phyloP scores from a whole-genome alignment of 1,140 invertebrate genomes.

The Chironomus tepperi region DNA sequence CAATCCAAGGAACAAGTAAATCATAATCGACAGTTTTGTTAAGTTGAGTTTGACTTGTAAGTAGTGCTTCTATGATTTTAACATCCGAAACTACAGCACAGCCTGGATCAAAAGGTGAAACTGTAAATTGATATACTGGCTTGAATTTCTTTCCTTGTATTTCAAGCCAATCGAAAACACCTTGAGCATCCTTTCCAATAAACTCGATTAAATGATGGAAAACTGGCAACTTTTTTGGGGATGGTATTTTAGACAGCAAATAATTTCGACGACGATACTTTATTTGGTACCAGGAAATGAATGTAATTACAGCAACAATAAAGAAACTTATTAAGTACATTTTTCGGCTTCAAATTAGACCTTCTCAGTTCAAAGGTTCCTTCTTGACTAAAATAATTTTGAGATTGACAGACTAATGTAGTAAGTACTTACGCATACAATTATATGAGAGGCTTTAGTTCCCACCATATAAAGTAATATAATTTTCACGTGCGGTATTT shows the following conservation, averaged over 20 bases:
- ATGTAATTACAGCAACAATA: neutral
- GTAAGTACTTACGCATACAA: too few relatives aligned
- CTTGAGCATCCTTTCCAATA: neutral
- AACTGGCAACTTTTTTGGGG: neutral
- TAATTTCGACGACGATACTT: neutral
- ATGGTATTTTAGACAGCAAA: neutral
- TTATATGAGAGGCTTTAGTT: too few relatives aligned
- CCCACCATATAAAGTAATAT: too few relatives aligned
- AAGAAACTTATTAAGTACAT: neutral
- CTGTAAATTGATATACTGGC: neutral
- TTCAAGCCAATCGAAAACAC: neutral
- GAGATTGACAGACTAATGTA: too few relatives aligned
- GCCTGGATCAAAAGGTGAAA: neutral
- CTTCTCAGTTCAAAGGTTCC: too few relatives aligned
- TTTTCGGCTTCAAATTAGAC: too few relatives aligned
- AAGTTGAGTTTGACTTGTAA: neutral
- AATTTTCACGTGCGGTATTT: too few relatives aligned
- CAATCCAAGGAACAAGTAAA: neutral
- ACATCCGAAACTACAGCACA: neutral
- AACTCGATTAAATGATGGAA: neutral
- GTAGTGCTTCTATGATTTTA: neutral
- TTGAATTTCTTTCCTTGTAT: neutral
- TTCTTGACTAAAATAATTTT: too few relatives aligned
- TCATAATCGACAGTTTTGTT: neutral
- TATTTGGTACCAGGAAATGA: neutral